Base-by-base conservation (phyloP, 1,140 invertebrate species). In the Notospermus geniculatus region DNA sequence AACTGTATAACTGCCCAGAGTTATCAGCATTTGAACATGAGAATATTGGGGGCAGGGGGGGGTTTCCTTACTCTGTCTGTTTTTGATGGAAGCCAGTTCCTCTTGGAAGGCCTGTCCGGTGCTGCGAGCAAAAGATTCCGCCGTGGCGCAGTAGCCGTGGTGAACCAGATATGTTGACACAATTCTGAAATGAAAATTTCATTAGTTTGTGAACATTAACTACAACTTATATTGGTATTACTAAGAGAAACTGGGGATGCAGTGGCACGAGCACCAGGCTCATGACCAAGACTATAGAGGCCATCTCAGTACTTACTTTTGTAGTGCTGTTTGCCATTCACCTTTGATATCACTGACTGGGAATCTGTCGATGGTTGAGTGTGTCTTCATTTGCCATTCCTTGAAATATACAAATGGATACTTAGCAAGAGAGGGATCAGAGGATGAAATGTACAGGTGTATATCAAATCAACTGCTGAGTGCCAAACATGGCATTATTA, bases 81-180 rank as follows among this genome's bases (percentile, higher is more conserved):
- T 97, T 85, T 93, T 95, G 71, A 98, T 97, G 46, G 94, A 97
- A 62, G 88, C 86, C 62, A 97, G 85, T 79, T 97, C 94, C 85
- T 98, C 96, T 67, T 90, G 88, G 76, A 97, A 92, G 64, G 87
- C 85, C 84, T 95, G 92, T 62, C 89, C 89, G 61, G 95, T 97
- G 74, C 89, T 89, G 75, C 88, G 87, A 68, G 92, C 90, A 83
- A 98, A 98, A n/a, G 93, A 90, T 84, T 97, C 93, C 60, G 95
- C 95, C 66, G 95, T 95, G 67, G 91, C 88, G 86, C 92, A 95
- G 80, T 96, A 98, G 46, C 95, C 95, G 82, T 97, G 93, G 83
- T 98, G 95, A 65, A 98, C 92, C 72, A 98, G 86, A 85, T 98
- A 99, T 54, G 94, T 91, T 60, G 92, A 95, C 57, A 98, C 93